Base-by-base conservation (phyloP, 2,113 vertebrate genomes). In the Halcyon malimbica region DNA sequence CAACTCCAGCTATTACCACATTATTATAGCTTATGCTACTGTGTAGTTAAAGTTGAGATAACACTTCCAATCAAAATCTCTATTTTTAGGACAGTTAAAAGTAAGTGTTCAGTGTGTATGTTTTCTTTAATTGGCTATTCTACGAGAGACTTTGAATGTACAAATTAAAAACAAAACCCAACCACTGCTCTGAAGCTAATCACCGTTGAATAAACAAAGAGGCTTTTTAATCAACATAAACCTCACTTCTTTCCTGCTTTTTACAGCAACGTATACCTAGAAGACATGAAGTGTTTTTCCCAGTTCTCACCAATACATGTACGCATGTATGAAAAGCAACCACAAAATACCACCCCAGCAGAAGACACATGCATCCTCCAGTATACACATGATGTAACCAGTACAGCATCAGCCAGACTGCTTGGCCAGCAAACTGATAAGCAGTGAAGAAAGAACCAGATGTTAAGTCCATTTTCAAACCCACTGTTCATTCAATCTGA, bases 151-250 rank as follows among this genome's bases (percentile, higher is more conserved):
- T 88, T 42, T 48, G 75, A 86, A 73, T 1, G 26, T 59, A 86
- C 64, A 80, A 93, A 94, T 65, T 74, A 85, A 77, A 94, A 96
- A 42, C 76, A 94, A 94, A 93, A 62, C 50, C 48, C 75, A 80
- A 73, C 53, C n/a, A 35, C 54, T 76, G 69, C 92, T 95, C 83
- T 73, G 59, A 95, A 91, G 81, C 74, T 94, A 94, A 95, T 93
- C 80, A 94, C 62, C 1, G 0, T 2, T 93, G 97, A 97, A 96
- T 88, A 97, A 97, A 97, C 81, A 91, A 92, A 89, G 53, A 90
- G 68, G 63, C 31, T 94, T 77, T 96, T 91, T 83, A 95, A 97
- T 96, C 81, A 96, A 97, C 82, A 78, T 54, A 78, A 92, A 92
- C 73, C 83, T 89, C 24, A 54, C 59, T 96, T 96, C 93, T 97